Evolutionary conservation across 2,888 invertebrate species (phyloP).

Genomic region (Acrobasis repandana): DNA sequence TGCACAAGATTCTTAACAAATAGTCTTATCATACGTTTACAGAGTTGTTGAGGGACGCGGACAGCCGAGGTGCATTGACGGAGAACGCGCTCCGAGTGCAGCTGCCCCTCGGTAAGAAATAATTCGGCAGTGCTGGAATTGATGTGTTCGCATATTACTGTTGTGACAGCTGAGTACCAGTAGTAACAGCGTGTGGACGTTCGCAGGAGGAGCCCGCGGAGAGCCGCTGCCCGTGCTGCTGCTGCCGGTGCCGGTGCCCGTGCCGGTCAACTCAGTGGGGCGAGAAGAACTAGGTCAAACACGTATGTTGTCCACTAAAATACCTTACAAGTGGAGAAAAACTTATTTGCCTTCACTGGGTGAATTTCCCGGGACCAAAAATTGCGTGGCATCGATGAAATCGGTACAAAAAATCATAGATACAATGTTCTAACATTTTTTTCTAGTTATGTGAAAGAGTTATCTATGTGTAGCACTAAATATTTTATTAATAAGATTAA

Average conservation of each 20-base stretch:
- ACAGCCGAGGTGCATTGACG: not conserved
- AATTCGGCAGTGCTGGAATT: no score
- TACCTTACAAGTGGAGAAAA: not conserved
- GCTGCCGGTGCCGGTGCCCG: conserved; percentile 40
- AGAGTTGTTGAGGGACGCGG: not conserved
- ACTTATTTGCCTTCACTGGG: no score
- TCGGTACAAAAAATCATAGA: no score
- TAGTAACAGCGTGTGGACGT: not conserved
- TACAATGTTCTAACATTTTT: no score
- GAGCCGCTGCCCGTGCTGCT: conserved; percentile 45
- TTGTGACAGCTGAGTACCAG: no score
- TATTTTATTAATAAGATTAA: no score
- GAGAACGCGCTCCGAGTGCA: conserved; percentile 12
- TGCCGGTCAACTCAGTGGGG: conserved; percentile 27
- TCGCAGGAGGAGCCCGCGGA: conserved; percentile 31
- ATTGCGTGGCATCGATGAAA: no score
- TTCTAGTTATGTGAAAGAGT: no score
- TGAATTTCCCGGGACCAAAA: no score
- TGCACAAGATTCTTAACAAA: not conserved
- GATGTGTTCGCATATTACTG: no score
- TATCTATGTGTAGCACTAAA: no score
- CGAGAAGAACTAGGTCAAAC: not conserved
- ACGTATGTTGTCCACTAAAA: not conserved
- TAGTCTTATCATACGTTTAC: not conserved
- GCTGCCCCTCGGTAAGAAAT: not conserved